Conservation (phyloP, 2,113 vertebrate genomes). For the Panurus biarmicus region DNA sequence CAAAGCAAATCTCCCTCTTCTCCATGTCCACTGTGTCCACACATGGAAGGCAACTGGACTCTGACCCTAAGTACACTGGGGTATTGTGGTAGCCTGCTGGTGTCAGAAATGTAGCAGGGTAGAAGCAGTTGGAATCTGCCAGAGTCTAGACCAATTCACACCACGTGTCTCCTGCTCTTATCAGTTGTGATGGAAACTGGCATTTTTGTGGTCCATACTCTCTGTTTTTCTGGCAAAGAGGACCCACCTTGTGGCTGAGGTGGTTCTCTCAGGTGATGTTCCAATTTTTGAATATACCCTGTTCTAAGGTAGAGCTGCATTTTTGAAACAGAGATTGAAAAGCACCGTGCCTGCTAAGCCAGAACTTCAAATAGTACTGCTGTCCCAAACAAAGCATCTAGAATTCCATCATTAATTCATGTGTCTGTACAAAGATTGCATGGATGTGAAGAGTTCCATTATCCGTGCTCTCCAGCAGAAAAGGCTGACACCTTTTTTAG, state of each 20-base stretch:
- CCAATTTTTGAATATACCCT: neutral
- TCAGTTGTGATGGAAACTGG: neutral
- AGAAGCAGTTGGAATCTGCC: neutral
- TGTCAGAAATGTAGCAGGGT: neutral
- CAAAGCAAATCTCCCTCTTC: neutral
- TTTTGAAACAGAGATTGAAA: neutral
- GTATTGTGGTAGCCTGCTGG: neutral
- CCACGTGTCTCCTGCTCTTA: neutral
- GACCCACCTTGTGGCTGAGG: neutral
- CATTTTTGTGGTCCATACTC: neutral
- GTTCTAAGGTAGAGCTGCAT: neutral
- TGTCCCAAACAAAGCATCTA: neutral
- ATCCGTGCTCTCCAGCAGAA: neutral
- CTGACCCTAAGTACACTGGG: neutral
- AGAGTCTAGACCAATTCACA: neutral
- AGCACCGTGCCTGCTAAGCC: rapidly evolving
- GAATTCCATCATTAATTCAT: neutral
- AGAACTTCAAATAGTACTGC: neutral
- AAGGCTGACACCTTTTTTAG: neutral
- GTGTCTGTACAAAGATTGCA: neutral
- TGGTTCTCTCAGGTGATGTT: neutral
- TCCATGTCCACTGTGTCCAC: neutral
- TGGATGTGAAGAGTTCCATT: neutral
- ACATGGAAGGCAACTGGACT: neutral
- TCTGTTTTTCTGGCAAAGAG: neutral